Evolutionary conservation across 2,888 invertebrate genomes (phyloP), one percentile per base, ranked within the genome.

Genomic region (Lapara coniferarum): DNA sequence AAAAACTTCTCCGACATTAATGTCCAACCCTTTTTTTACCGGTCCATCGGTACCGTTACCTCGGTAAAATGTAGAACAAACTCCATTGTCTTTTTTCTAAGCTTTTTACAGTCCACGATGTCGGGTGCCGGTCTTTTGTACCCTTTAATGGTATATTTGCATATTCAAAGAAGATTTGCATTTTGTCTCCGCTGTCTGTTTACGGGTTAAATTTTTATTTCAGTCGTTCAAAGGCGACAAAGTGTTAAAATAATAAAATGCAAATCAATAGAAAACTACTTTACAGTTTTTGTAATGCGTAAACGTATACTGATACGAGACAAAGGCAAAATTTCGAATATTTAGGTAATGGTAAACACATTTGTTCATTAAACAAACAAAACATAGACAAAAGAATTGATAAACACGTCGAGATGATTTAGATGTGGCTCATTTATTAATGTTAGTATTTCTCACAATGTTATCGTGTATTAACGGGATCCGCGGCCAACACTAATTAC

Each of bases 131-230:
- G 72, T 72, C 84, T 82, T 83, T 89, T 91, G 89, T 90, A 79
- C 74, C 46, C 71, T 75, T 70, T 71, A 85, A 81, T 86, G 81
- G 75, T 86, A 83, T 82, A 90, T 93, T 93, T 92, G 92, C 92
- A 93, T 93, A 91, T 86, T 88, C 82, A 85, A 85, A 85, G 72
- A 72, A 85, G 78, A 91, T 92, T 91, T 89, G 90, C 90, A 90
- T 91, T 89, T 87, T 84, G 85, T 88, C 77, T 80, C 78, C 82
- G 79, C 78, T 80, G 69, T 56, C 82, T 83, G 85, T 88, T 85
- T 83, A 85, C 78, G 81, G 81, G 83, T 83, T 84, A 81, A 78
- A 79, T 80, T 85, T 89, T 87, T 83, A 85, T 83, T 82, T 84
- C 73, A 76, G 77, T 71, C 77, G 81, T 81, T 12, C 76, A 77